Conservation (phyloP, 2,797 vertebrate species). For the Manis javanica region DNA sequence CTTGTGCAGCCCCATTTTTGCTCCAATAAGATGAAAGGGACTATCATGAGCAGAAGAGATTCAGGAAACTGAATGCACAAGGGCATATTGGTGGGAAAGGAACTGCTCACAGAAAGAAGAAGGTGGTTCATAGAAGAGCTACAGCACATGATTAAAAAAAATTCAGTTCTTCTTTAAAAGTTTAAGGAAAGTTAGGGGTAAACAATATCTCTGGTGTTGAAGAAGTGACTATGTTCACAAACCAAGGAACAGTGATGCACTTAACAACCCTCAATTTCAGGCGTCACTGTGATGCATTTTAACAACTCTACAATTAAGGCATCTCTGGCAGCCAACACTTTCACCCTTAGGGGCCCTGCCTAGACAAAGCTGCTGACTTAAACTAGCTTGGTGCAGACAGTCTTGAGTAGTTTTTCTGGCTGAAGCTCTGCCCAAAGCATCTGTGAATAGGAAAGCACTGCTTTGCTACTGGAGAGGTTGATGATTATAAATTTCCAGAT, state of each 20-base stretch:
- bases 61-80: too few species aligned
- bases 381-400: background rate
- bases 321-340: background rate
- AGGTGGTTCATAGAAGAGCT: background rate
- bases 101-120: background rate
- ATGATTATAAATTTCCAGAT: background rate
- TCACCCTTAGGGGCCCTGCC: background rate
- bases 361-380: background rate
- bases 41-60: background rate
- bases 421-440: background rate
- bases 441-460: background rate
- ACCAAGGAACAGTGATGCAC: background rate
- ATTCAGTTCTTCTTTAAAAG: background rate
- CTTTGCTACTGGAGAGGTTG: background rate
- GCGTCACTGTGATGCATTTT: too few species aligned
- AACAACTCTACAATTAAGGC: background rate
- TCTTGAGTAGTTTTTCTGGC: background rate
- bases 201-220: background rate
- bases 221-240: background rate
- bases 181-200: background rate
- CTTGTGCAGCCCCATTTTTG: background rate
- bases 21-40: background rate
- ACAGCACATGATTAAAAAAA: background rate
- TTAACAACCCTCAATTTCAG: background rate
- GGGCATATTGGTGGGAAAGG: background rate